Percentiles rank a stretch among this genome's conserved stretches.
phyloP scores from a whole-genome alignment of 2,113 vertebrate species.

The Bubalus kerabau region DNA sequence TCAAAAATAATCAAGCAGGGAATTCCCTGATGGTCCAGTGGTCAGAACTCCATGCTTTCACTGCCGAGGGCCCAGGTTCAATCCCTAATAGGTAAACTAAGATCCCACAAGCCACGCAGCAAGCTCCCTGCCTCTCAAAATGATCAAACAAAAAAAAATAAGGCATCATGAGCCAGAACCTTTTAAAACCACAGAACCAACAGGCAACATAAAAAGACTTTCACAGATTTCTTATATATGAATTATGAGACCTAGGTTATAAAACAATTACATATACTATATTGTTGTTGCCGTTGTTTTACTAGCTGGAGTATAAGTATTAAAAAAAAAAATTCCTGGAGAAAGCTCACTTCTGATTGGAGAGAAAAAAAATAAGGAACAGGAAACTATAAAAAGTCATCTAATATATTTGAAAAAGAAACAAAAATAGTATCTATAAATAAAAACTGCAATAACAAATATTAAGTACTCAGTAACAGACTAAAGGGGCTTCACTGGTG shows the following conservation, averaged over 20 bases:
- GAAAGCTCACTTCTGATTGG: not conserved
- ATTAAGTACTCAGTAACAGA: not conserved
- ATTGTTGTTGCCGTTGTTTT: not conserved
- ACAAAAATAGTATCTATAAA: not conserved
- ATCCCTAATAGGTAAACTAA: no score
- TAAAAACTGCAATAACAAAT: conserved; percentile 28
- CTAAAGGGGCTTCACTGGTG: not conserved
- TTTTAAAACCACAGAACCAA: conserved; percentile 19
- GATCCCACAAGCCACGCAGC: not conserved
- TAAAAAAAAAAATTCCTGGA: not conserved
- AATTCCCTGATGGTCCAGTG: not conserved
- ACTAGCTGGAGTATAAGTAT: not conserved
- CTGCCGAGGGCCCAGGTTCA: not conserved
- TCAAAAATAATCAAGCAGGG: not conserved
- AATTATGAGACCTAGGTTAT: not conserved
- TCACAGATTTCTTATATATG: not conserved
- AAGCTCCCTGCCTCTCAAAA: not conserved
- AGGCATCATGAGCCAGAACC: not conserved
- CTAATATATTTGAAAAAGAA: not conserved
- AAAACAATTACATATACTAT: not conserved
- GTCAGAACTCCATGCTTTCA: not conserved
- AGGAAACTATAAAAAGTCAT: not conserved
- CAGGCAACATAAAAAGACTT: not conserved
- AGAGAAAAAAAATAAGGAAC: not conserved
- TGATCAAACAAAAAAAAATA: not conserved